These are phyloP conservation scores for Darevskia mixta DNA, from an alignment of 2,797 vertebrate genomes.

Conservation along the genomic window DNA sequence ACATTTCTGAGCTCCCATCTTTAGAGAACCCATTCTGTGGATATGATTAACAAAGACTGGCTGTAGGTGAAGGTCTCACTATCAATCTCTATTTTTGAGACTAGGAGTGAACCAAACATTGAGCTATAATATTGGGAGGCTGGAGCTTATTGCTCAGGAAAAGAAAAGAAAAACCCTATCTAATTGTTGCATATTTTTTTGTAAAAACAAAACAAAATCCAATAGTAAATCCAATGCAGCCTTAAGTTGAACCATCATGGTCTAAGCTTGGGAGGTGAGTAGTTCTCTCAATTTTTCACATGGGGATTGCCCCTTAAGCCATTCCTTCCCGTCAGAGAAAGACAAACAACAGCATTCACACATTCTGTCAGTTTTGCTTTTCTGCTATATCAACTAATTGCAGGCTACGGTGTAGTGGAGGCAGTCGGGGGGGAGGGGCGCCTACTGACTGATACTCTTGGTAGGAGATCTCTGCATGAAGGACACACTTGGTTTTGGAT, in stretches of 20 bases:
- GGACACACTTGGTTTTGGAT: slow-evolving; percentile 73
- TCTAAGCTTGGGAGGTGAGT: slow-evolving; percentile 6
- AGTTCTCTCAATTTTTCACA: slow-evolving; percentile 39
- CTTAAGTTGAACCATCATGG: neutral
- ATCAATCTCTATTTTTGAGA: slow-evolving; percentile 13
- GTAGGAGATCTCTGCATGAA: slow-evolving; percentile 76
- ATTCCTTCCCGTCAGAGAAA: slow-evolving; percentile 19
- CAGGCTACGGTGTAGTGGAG: slow-evolving; percentile 64
- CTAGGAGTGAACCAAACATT: neutral
- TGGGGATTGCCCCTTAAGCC: slow-evolving; percentile 46
- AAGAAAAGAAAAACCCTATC: neutral
- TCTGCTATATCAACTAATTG: slow-evolving; percentile 72
- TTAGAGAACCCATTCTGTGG: neutral
- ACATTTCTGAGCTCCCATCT: neutral
- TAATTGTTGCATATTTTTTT: neutral
- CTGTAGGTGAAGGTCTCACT: neutral
- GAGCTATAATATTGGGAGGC: neutral
- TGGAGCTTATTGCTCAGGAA: neutral
- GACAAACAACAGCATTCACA: slow-evolving; percentile 53
- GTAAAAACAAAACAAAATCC: neutral
- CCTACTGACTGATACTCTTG: slow-evolving; percentile 70
- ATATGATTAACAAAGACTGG: neutral
- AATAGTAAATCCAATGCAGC: neutral
- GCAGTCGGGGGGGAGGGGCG: slow-evolving; percentile 59
- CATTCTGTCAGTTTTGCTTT: slow-evolving; percentile 64